Base-by-base conservation (phyloP, 2,888 invertebrate species). In the Aphidius colemani region DNA sequence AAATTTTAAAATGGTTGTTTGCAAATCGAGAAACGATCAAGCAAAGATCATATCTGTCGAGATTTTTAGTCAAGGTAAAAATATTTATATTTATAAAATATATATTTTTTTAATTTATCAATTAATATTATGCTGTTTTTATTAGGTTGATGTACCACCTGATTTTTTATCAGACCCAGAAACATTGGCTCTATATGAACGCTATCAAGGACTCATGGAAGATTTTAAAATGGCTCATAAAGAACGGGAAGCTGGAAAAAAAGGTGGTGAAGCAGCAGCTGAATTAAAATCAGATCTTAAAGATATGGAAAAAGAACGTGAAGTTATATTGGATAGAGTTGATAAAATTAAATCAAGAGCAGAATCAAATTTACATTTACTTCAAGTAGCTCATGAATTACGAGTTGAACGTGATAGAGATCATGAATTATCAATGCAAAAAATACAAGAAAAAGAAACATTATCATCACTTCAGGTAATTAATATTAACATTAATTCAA, bases 231-330 rank as follows among this genome's bases (percentile, higher is more conserved):
- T 87, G 30, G 85, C 88, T 0, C 94, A 94, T 80, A 91, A 89
- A 76, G 87, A 89, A 71, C 87, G 88, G 48, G 88, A 91, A 72
- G 78, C 86, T 57, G 82, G 78, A 3, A 76, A 70, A 66, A 79
- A 79, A 72, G 80, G 86, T 58, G 87, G 87, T 41, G 89, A 90
- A 75, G 88, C 90, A n/a, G 86, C 88, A 1, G 85, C 88, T 3
- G 95, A 95, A 83, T 88, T 96, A 65, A 89, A 93, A 71, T 89
- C 90, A 70, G 95, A 95, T 78, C 89, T 95, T 59, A 88, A 90
- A 72, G 90, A 92, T 67, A 94, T 95, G 92, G 93, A 93, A 69
- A 89, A 91, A 61, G 95, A 96, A 76, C 69, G 85, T 85, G 74
- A 86, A 67, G 78, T 75, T 53, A 72, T 76, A 39, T 64, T 72